Percentiles rank a stretch among this genome's conserved stretches.
These are phyloP conservation scores for Monopterus albus DNA, from an alignment of 2,113 vertebrate genomes.

Conservation along the genomic window DNA sequence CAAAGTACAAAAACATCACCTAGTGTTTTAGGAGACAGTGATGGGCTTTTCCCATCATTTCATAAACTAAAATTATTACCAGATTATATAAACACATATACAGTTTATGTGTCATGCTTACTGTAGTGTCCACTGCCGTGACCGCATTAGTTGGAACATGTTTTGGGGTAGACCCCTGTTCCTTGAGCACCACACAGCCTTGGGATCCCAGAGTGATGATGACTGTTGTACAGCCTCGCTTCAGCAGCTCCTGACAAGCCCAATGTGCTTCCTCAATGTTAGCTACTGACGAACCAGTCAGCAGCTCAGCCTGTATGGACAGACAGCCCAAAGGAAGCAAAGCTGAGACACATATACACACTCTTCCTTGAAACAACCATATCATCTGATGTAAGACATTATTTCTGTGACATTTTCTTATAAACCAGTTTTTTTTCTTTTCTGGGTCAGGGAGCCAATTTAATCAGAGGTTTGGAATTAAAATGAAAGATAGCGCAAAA, in stretches of 20 bases:
- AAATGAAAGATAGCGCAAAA: constrained; percentile 60
- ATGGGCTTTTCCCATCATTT: too few species aligned
- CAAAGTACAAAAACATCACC: neutral
- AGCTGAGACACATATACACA: too few species aligned
- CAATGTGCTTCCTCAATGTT: constrained; percentile 83
- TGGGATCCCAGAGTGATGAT: constrained; percentile 92
- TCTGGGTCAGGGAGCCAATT: constrained; percentile 20
- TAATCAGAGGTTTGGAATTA: constrained; percentile 56
- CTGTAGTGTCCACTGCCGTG: constrained; percentile 92
- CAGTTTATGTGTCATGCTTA: constrained; percentile 68
- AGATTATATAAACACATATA: neutral
- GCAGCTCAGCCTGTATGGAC: constrained; percentile 88
- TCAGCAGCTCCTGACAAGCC: constrained; percentile 83
- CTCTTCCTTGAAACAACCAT: neutral
- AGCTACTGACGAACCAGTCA: constrained; percentile 84
- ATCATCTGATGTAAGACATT: constrained; percentile 7
- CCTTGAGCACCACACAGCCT: constrained; percentile 89
- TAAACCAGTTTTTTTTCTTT: constrained; percentile 6
- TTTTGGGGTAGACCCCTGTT: constrained; percentile 78
- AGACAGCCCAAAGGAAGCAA: neutral
- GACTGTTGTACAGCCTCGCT: constrained; percentile 86
- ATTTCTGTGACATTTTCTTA: constrained; percentile 7
- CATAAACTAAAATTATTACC: too few species aligned
- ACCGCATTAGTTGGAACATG: constrained; percentile 86
- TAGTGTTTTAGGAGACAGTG: neutral